These are phyloP conservation scores for Psittacara wagleri DNA, from an alignment of 2,113 vertebrate species.

Conservation along the genomic window DNA sequence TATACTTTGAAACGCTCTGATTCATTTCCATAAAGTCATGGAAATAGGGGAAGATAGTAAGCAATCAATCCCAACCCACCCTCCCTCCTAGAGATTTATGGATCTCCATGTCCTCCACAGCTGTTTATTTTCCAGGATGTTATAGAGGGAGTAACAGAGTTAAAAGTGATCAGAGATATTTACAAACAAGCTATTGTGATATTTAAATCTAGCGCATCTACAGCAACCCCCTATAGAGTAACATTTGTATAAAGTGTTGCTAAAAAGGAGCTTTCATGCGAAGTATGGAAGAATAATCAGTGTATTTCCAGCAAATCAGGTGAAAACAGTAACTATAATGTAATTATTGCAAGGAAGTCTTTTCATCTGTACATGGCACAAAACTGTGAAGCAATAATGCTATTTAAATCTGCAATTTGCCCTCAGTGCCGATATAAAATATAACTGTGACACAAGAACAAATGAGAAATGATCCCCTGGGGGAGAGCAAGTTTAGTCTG, in stretches of 20 bases:
- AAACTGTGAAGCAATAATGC: background rate
- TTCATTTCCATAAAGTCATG: background rate
- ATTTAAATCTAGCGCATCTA: background rate
- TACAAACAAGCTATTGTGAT: background rate
- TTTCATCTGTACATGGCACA: background rate
- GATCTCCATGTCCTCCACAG: background rate
- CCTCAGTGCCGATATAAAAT: background rate
- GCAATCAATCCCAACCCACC: background rate
- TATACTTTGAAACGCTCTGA: background rate
- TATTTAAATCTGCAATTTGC: conserved; percentile 36
- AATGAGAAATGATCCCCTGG: conserved; percentile 35
- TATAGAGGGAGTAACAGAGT: background rate
- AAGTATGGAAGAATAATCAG: background rate
- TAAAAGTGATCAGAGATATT: background rate
- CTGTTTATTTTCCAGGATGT: background rate
- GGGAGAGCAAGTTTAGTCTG: conserved; percentile 34
- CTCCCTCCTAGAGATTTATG: background rate
- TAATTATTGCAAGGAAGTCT: conserved; percentile 18
- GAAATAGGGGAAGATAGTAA: background rate
- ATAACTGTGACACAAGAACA: conserved; percentile 16
- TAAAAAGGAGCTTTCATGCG: background rate
- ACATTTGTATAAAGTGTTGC: background rate
- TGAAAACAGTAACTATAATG: background rate
- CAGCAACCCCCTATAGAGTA: background rate
- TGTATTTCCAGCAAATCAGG: conserved; percentile 16